These are phyloP conservation scores for Drosophila parvula DNA, from an alignment of 1,140 invertebrate genomes.

Conservation along the genomic window DNA sequence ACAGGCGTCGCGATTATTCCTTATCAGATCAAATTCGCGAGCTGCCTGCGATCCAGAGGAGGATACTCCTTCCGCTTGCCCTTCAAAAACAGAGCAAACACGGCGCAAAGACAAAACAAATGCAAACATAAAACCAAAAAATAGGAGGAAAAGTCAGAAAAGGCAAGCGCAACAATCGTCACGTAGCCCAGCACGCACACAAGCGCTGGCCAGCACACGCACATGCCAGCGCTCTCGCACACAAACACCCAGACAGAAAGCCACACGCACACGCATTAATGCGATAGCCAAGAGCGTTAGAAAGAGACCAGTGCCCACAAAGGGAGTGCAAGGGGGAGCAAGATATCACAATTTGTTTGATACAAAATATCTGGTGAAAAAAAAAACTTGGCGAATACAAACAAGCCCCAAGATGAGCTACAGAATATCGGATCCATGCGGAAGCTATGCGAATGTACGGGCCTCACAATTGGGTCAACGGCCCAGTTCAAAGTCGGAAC, in stretches of 20 bases:
- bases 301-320: slow-evolving; percentile 21
- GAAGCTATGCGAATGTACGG: slow-evolving; percentile 26
- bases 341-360: slow-evolving; percentile 35
- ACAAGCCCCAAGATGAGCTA: slow-evolving; percentile 8
- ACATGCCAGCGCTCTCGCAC: slow-evolving; percentile 15
- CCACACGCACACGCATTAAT: slow-evolving; percentile 39
- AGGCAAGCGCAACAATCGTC: slow-evolving; percentile 71
- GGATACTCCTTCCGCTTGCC: slow-evolving; percentile 49
- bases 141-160: slow-evolving; percentile 47
- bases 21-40: slow-evolving; percentile 38
- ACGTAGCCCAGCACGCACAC: slow-evolving; percentile 70
- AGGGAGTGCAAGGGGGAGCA: slow-evolving; percentile 19
- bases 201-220: slow-evolving; percentile 20
- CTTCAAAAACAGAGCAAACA: slow-evolving; percentile 52
- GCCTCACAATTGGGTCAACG: slow-evolving; percentile 63
- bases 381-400: slow-evolving; percentile 6
- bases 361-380: slow-evolving; percentile 15
- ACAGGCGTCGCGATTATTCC: slow-evolving; percentile 20
- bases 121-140: slow-evolving; percentile 42
- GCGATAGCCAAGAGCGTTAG: slow-evolving; percentile 30
- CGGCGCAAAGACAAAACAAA: slow-evolving; percentile 23
- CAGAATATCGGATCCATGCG: slow-evolving; percentile 20
- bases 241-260: slow-evolving; percentile 11
- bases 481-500: slow-evolving; percentile 65
- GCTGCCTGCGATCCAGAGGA: background rate